Conservation (phyloP, 2,797 vertebrate genomes). For the Antrozous pallidus region DNA sequence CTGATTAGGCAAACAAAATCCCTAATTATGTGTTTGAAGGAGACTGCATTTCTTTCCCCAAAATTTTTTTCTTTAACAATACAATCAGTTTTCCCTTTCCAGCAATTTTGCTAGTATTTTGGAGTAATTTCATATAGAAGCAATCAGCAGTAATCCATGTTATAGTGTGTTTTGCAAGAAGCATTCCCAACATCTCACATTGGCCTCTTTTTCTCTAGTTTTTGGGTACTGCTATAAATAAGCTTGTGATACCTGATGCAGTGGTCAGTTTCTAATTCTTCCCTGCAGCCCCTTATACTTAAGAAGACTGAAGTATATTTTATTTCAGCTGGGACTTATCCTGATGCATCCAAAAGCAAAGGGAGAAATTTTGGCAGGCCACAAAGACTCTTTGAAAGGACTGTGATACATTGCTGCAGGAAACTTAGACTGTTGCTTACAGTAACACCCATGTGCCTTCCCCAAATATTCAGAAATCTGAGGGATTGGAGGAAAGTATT, state of each 20-base stretch:
- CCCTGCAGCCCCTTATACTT: background rate
- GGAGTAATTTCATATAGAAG: background rate
- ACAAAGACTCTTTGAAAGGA: background rate
- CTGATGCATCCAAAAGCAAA: background rate
- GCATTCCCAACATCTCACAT: background rate
- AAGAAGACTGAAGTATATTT: conserved; percentile 17
- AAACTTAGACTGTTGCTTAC: background rate
- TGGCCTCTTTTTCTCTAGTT: background rate
- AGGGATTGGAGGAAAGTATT: background rate
- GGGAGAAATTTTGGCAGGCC: background rate
- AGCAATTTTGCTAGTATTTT: conserved; percentile 12
- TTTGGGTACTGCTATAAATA: background rate
- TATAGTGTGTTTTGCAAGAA: background rate
- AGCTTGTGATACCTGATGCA: background rate
- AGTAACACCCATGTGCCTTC: background rate
- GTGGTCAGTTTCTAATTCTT: background rate
- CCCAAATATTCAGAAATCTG: background rate
- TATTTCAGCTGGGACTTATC: conserved; percentile 20
- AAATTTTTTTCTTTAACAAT: background rate
- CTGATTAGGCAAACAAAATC: conserved; percentile 16
- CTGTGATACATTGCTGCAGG: background rate
- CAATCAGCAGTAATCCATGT: background rate
- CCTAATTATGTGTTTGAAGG: conserved; percentile 30
- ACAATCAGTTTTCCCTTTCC: background rate
- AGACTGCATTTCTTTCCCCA: background rate